These are phyloP conservation scores for Drosophila micromelanica DNA, from an alignment of 1,140 invertebrate genomes.

Conservation along the genomic window DNA sequence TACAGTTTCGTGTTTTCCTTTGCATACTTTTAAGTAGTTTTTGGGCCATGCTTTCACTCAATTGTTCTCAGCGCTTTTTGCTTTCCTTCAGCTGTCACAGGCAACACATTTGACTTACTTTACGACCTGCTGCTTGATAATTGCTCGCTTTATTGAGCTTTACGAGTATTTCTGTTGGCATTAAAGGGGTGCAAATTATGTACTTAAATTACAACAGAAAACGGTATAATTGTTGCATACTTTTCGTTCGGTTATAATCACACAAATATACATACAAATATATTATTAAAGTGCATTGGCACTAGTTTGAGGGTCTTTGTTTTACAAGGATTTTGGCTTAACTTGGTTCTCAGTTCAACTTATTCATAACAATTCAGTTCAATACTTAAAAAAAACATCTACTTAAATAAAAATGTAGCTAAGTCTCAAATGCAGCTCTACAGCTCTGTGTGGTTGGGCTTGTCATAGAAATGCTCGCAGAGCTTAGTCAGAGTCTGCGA, in stretches of 20 bases:
- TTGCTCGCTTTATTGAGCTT: constrained; percentile 53
- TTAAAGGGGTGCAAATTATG: background rate
- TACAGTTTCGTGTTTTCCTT: constrained; percentile 66
- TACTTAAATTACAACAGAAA: background rate
- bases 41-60: constrained; percentile 68
- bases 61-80: constrained; percentile 51
- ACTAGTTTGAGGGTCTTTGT: background rate
- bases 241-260: background rate
- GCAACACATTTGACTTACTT: constrained; percentile 69
- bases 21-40: constrained; percentile 56
- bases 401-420: constrained; percentile 1
- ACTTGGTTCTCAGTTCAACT: background rate
- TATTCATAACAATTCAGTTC: constrained; percentile 14
- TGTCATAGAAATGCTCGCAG: constrained; percentile 54
- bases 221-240: background rate
- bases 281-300: constrained; percentile 7
- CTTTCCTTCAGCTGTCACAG: constrained; percentile 55
- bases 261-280: background rate
- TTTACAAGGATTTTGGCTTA: constrained; percentile 4
- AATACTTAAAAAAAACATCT: constrained; percentile 3
- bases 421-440: constrained; percentile 28
- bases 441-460: constrained; percentile 63
- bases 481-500: constrained; percentile 50
- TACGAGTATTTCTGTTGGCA: constrained; percentile 26
- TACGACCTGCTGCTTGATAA: constrained; percentile 62